phyloP scores from a whole-genome alignment of 37 sponge, comb jelly and placozoan genomes.

The Hormiphora californensis region DNA sequence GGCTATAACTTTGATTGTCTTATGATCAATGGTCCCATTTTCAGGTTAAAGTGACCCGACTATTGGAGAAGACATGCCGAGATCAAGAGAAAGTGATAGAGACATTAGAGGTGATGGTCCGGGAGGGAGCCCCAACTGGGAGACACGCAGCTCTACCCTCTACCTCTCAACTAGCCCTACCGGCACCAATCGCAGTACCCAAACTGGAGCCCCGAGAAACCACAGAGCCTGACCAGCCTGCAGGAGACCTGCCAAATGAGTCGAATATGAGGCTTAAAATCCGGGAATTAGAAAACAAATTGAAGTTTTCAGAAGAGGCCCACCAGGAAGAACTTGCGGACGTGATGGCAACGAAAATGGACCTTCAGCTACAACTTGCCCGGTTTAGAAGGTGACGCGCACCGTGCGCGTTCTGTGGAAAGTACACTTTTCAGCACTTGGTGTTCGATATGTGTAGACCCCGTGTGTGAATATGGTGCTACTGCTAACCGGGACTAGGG shows the following conservation, averaged over 20 bases:
- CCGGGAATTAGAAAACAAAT: neutral
- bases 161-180: neutral
- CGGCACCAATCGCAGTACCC: neutral
- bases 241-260: neutral
- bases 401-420: too few species aligned
- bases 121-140: neutral
- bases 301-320: constrained; percentile 9
- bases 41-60: constrained; percentile 35
- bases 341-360: constrained; percentile 11
- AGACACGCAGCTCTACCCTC: neutral
- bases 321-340: constrained; percentile 40
- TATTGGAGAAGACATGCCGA: constrained; percentile 5
- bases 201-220: constrained; percentile 2
- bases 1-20: neutral
- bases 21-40: neutral
- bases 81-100: constrained; percentile 52
- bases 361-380: constrained; percentile 26
- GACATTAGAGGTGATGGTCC: neutral
- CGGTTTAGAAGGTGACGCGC: neutral
- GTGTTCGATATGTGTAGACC: too few species aligned
- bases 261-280: neutral
- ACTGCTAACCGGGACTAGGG: too few species aligned
- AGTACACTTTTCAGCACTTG: too few species aligned
- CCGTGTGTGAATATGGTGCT: too few species aligned
- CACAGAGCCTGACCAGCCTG: neutral